Evolutionary conservation across 2,113 vertebrate species (phyloP).

Genomic region (Pelusios castaneus): DNA sequence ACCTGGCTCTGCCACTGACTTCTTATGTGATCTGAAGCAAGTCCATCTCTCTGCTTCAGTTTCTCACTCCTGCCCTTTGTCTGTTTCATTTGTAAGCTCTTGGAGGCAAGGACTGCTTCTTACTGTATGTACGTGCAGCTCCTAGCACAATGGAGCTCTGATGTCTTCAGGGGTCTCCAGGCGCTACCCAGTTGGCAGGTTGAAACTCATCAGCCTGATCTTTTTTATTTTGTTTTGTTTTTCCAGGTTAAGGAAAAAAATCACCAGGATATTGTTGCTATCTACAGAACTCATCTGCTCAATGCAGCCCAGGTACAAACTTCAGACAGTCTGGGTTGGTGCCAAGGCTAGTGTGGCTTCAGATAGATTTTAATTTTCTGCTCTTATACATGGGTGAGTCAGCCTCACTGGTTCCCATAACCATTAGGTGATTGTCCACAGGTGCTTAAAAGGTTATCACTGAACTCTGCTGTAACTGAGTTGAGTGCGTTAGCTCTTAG

Average conservation of each 20-base stretch:
- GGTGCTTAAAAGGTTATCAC: background rate
- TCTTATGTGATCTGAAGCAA: background rate
- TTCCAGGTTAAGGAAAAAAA: conserved; percentile 74
- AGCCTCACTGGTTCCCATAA: background rate
- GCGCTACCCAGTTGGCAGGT: background rate
- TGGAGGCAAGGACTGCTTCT: background rate
- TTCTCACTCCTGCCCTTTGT: background rate
- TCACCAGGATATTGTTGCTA: conserved; percentile 67
- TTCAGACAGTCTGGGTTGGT: background rate
- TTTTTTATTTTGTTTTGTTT: background rate
- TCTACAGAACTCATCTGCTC: conserved; percentile 76
- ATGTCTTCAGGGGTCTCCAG: background rate
- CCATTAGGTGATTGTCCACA: background rate
- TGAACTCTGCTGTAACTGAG: background rate
- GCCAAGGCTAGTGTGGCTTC: background rate
- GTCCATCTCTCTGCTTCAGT: accelerated
- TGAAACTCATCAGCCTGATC: background rate
- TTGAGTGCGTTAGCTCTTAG: background rate
- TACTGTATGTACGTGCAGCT: background rate
- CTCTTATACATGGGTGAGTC: background rate
- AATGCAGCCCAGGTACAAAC: conserved; percentile 74
- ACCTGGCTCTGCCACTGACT: background rate
- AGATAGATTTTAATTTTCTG: background rate
- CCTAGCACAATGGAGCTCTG: background rate
- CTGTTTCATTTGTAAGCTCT: background rate